A percentile compares a stretch with the other conserved stretches of the same genome.
Evolutionary conservation across 2,113 vertebrate species (phyloP).

Genomic region (Climacteris rufus): DNA sequence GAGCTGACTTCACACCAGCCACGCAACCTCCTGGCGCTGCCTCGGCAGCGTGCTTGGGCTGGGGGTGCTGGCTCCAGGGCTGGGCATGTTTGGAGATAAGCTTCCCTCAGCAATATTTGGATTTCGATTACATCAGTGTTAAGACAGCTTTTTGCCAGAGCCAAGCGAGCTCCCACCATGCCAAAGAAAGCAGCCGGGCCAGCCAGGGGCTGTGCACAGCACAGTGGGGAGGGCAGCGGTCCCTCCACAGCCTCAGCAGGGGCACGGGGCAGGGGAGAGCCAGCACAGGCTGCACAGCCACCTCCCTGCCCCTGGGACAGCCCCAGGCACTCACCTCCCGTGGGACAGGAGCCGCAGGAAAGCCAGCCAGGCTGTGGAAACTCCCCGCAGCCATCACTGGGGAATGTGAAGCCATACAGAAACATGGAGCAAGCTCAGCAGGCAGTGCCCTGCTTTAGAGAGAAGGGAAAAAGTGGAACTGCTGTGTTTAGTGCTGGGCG

Average conservation of each 20-base stretch:
- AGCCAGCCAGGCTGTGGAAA: neutral
- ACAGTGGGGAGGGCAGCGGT: accelerated
- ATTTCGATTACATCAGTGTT: neutral
- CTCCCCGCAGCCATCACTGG: neutral
- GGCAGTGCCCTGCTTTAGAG: neutral
- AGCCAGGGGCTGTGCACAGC: neutral
- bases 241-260: neutral
- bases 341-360: neutral
- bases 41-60: accelerated
- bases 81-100: neutral
- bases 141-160: neutral
- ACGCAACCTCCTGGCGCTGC: neutral
- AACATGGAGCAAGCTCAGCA: neutral
- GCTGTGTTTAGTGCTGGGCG: neutral
- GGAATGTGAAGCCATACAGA: accelerated
- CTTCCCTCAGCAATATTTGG: neutral
- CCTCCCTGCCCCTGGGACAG: neutral
- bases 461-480: neutral
- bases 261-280: neutral
- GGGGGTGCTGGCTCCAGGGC: neutral
- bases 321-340: neutral
- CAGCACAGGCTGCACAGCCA: neutral
- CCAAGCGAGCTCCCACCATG: neutral
- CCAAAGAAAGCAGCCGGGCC: neutral
- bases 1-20: neutral